A percentile compares a stretch with the other conserved stretches of the same genome.
Conservation (phyloP, 2,797 vertebrate genomes). For the Pteropus rufus region DNA sequence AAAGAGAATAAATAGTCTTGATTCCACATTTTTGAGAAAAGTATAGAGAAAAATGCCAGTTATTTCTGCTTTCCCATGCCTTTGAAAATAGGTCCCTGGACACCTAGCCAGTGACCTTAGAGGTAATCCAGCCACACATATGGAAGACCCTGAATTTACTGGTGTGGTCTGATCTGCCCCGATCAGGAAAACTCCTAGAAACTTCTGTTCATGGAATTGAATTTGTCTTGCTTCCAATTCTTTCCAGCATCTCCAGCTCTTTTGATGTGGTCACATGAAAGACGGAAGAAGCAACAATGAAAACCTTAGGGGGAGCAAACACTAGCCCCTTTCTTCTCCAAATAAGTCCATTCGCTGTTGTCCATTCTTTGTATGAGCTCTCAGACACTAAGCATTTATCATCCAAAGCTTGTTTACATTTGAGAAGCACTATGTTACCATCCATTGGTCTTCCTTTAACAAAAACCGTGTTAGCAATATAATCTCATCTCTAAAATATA, state of each 20-base stretch:
- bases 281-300: background rate
- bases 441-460: background rate
- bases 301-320: constrained; percentile 19
- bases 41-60: background rate
- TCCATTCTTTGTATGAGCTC: background rate
- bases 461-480: constrained; percentile 9
- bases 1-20: background rate
- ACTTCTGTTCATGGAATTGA: background rate
- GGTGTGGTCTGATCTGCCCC: background rate
- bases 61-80: background rate
- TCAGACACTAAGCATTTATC: background rate
- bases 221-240: constrained; percentile 50
- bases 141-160: background rate
- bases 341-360: background rate
- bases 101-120: background rate
- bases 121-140: background rate
- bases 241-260: constrained; percentile 8
- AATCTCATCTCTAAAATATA: background rate
- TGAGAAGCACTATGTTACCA: background rate
- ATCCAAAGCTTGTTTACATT: constrained; percentile 24
- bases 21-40: background rate
- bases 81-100: background rate
- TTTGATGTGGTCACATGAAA: constrained; percentile 64
- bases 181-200: constrained; percentile 35
- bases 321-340: constrained; percentile 32